Evolutionary conservation across 2,113 vertebrate species (phyloP), one percentile per base, ranked within the genome.

Genomic region (Centrocercus urophasianus): DNA sequence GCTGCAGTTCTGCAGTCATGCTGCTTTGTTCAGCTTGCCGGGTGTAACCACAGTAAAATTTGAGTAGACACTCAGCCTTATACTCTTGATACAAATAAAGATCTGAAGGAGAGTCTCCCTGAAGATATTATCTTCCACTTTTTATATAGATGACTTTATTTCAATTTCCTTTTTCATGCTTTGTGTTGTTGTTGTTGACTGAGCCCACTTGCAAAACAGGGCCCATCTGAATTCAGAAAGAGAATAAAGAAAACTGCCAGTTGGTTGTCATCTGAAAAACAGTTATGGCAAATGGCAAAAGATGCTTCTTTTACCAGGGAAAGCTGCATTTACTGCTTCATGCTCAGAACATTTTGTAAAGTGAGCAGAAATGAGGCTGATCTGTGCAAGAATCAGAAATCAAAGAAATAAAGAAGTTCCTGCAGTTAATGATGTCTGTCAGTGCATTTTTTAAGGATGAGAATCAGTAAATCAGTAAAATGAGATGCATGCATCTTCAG

Each of bases 321-420:
- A 93, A 63, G 11, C 32, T 77, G 32, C 42, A 60, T 66, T 89
- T 77, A 47, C 50, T 89, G 50, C 32, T 77, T 83, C 59, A 32
- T 24, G 9, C 66, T 85, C 25, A 56, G 36, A 76, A 43, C 18
- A 34, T 71, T 78, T 47, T 83, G 54, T 45, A 38, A 77, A 80
- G 19, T 1, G 1, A 92, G 50, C 40, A 87, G 43, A 91, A 90
- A 79, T 20, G 1, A 66, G 30, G 7, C n/a, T 87, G 54, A 43
- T 66, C 47, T 14, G 6, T 74, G 40, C 28, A 74, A 76, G 56
- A 74, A 27, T 6, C 50, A 67, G n/a, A 56, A 86, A 21, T 74
- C 61, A 96, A 89, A 91, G 54, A 74, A 93, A 59, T 74, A 91
- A 93, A 76, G 30, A 65, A 85, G 30, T 80, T 80, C 22, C 43